A percentile compares a stretch with the other conserved stretches of the same genome.
Conservation (phyloP, 1,140 invertebrate genomes). For the Drosophila mayri region DNA sequence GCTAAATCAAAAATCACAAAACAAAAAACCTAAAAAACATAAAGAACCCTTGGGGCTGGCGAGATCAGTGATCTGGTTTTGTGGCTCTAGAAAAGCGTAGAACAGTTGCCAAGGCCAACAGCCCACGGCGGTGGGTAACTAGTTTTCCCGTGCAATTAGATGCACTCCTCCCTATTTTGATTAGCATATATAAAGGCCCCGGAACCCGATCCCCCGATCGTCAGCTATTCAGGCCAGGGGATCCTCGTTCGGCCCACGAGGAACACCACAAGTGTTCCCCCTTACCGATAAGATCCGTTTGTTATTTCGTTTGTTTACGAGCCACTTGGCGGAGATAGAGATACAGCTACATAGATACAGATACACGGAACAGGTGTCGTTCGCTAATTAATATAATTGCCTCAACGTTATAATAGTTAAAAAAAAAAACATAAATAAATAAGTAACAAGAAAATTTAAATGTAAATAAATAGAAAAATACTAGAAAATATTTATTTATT, state of each 20-base stretch:
- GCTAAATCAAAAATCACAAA: conserved; percentile 8
- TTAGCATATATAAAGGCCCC: conserved; percentile 26
- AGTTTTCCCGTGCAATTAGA: conserved; percentile 42
- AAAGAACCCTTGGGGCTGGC: conserved; percentile 33
- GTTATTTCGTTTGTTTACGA: conserved; percentile 45
- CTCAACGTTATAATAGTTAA: background rate
- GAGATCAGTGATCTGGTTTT: conserved; percentile 36
- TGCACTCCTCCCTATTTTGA: conserved; percentile 34
- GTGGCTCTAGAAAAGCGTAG: conserved; percentile 24
- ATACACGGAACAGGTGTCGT: conserved; percentile 14
- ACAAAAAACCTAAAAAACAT: background rate
- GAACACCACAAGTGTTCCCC: conserved; percentile 9
- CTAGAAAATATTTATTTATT: background rate
- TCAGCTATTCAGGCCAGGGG: conserved; percentile 29
- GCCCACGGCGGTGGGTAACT: conserved; percentile 48
- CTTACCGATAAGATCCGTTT: conserved; percentile 49
- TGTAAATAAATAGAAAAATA: background rate
- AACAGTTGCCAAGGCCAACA: conserved; percentile 43
- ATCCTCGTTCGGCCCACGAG: conserved; percentile 18
- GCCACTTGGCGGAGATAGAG: conserved; percentile 26
- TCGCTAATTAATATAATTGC: conserved; percentile 22
- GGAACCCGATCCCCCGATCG: conserved; percentile 1
- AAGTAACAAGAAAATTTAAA: background rate
- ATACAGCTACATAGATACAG: conserved; percentile 9
- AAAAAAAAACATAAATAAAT: background rate